A percentile compares a stretch with the other conserved stretches of the same genome.
phyloP scores from a whole-genome alignment of 2,888 invertebrate genomes.

The Athalia rosae region DNA sequence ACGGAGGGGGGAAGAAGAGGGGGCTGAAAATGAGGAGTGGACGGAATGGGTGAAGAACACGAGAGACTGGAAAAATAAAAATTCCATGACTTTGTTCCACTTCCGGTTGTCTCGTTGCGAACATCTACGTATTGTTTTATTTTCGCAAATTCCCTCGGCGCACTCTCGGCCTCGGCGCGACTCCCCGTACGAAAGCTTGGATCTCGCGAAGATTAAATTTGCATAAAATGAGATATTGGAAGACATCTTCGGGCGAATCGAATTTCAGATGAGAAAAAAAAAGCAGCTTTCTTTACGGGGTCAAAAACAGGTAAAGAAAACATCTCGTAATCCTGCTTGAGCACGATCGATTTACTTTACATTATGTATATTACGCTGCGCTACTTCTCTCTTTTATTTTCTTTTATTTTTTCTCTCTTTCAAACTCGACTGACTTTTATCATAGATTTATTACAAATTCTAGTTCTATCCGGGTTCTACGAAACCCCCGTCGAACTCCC shows the following conservation, averaged over 20 bases:
- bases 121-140: constrained; percentile 25
- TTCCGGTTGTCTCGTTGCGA: background rate
- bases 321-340: background rate
- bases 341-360: background rate
- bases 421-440: too few relatives aligned
- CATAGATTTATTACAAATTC: too few relatives aligned
- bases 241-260: constrained; percentile 36
- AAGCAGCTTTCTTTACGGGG: constrained; percentile 37
- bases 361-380: background rate
- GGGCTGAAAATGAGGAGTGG: background rate
- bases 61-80: constrained; percentile 7
- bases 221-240: constrained; percentile 40
- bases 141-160: constrained; percentile 22
- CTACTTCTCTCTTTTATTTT: background rate
- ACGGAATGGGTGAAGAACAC: too few relatives aligned
- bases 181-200: constrained; percentile 14
- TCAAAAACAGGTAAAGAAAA: constrained; percentile 20
- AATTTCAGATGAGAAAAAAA: constrained; percentile 33
- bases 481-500: too few relatives aligned
- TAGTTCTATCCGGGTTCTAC: too few relatives aligned
- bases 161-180: constrained; percentile 13
- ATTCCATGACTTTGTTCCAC: background rate
- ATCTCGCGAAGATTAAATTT: constrained; percentile 34
- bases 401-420: background rate
- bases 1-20: background rate